Evolutionary conservation across 2,113 vertebrate species (phyloP).

Genomic region (Oryzias celebensis): DNA sequence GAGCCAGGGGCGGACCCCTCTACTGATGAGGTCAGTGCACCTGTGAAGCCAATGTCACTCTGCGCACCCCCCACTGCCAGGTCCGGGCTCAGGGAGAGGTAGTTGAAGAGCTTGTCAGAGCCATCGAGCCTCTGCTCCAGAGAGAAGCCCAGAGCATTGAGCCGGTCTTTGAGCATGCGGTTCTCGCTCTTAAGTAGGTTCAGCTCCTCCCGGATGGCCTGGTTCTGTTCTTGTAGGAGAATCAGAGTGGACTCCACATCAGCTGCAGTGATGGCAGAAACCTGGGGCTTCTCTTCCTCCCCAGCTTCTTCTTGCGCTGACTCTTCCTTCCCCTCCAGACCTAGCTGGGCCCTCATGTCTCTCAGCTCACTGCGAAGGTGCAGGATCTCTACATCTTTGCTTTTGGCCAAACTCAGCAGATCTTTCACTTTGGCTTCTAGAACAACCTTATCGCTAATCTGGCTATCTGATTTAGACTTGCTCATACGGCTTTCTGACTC

Average conservation of each 20-base stretch:
- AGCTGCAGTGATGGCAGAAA: constrained; percentile 78
- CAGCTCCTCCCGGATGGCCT: constrained; percentile 88
- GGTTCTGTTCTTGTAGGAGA: constrained; percentile 90
- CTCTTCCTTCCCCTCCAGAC: constrained; percentile 78
- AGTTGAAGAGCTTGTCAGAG: constrained; percentile 87
- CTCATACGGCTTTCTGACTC: constrained; percentile 88
- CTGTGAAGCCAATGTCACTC: constrained; percentile 84
- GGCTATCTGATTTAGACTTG: constrained; percentile 93
- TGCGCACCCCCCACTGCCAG: constrained; percentile 78
- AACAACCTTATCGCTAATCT: constrained; percentile 89
- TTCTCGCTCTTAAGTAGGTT: constrained; percentile 93
- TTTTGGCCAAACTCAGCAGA: constrained; percentile 86
- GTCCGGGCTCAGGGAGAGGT: constrained; percentile 86
- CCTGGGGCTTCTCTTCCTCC: constrained; percentile 80
- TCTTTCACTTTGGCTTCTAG: constrained; percentile 92
- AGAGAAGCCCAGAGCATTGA: constrained; percentile 93
- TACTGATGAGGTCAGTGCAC: constrained; percentile 87
- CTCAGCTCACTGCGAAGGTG: constrained; percentile 86
- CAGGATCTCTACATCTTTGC: constrained; percentile 91
- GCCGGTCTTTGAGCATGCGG: constrained; percentile 91
- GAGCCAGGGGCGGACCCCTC: constrained; percentile 93
- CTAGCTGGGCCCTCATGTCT: constrained; percentile 88
- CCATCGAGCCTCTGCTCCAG: constrained; percentile 88
- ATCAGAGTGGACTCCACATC: constrained; percentile 88
- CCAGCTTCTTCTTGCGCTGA: constrained; percentile 60